Percentiles rank a stretch among this genome's conserved stretches.
phyloP scores from a whole-genome alignment of 2,888 invertebrate genomes.

The Carpatolechia fugitivella region DNA sequence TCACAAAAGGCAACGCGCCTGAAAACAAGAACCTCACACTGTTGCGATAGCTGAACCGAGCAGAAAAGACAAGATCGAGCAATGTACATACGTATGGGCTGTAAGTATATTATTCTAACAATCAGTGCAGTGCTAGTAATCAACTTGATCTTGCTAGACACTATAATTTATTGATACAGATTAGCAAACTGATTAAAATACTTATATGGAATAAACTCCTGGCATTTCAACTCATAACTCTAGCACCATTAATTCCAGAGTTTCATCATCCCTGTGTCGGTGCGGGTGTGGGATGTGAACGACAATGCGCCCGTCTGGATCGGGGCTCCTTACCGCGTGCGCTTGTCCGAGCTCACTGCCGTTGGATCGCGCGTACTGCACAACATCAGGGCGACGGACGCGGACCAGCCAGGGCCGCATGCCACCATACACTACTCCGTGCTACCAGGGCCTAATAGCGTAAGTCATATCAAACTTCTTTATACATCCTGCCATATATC shows the following conservation, averaged over 20 bases:
- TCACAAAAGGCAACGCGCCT: conserved; percentile 86
- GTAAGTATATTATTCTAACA: background rate
- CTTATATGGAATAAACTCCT: too few species aligned
- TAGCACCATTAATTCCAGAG: conserved; percentile 77
- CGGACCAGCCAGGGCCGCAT: conserved; percentile 93
- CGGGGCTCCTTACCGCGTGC: conserved; percentile 89
- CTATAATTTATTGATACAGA: too few species aligned
- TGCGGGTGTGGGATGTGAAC: conserved; percentile 93
- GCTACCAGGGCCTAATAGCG: conserved; percentile 87
- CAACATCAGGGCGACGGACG: conserved; percentile 88
- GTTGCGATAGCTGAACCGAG: conserved; percentile 88
- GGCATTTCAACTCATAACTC: too few species aligned
- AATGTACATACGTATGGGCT: background rate
- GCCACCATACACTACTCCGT: conserved; percentile 92
- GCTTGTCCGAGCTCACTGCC: conserved; percentile 90
- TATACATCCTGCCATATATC: too few species aligned
- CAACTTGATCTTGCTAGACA: too few species aligned
- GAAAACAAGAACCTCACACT: conserved; percentile 90
- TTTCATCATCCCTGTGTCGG: conserved; percentile 89
- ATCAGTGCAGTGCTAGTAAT: too few species aligned
- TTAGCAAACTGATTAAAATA: too few species aligned
- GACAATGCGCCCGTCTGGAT: conserved; percentile 92
- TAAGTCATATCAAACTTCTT: too few species aligned
- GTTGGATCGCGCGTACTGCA: conserved; percentile 86
- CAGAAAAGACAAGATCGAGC: conserved; percentile 81